Evolutionary conservation across 2,797 vertebrate genomes (phyloP), one percentile per base, ranked within the genome.

Genomic region (Salarias fasciatus): DNA sequence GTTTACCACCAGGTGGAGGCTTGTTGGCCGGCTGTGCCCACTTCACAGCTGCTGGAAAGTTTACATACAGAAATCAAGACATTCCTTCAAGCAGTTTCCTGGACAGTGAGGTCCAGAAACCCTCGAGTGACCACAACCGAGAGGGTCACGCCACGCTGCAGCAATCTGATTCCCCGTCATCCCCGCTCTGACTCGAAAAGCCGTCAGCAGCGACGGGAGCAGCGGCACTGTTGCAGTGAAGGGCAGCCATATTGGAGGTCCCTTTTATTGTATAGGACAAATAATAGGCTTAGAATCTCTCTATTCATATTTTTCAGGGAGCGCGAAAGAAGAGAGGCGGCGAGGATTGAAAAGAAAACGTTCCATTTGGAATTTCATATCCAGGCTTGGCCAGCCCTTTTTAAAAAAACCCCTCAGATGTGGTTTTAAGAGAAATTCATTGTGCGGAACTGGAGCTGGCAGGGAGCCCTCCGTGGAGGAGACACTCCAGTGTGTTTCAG

Each of bases 371-470:
- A 89, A 82, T 91, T 92, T 92, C 87, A 92, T 88, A 90, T 88
- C 79, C 85, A 88, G 89, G 88, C 90, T 90, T 90, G 88, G 90
- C 86, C 80, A 44, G 81, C 64, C 83, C 84, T 84, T 84, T 87
- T 77, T 24, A 24, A 79, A 86, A 89, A 82, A 86, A 78, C 70
- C 80, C 80, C 86, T 93, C 84, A 92, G 91, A 93, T 93, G 92
- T 93, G 92, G 91, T 91, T 92, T 91, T 87, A 91, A 90, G 85
- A 90, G 87, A 90, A 92, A 92, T 90, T 91, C 88, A 92, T 92
- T 91, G 91, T 90, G 90, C 74, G 86, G 91, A 93, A 91, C 89
- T 84, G 62, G 67, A 88, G 80, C 86, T 93, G 92, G 92, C 90
- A 84, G 76, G 71, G 47, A 86, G 86, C 83, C 84, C 77, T 87